phyloP scores from a whole-genome alignment of 64 coral and sea anemone genomes.

The Acropora yongei region DNA sequence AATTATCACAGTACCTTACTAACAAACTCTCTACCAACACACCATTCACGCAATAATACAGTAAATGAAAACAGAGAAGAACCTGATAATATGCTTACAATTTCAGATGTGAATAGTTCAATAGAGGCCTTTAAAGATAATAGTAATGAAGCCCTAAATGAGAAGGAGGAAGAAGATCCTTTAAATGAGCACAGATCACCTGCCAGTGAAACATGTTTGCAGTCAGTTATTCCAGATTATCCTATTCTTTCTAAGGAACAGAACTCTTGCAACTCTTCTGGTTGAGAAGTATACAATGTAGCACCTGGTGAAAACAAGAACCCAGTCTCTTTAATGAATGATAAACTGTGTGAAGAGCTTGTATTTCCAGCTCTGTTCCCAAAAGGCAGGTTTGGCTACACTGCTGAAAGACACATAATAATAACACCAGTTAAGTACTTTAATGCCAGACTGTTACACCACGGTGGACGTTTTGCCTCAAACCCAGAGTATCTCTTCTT shows the following conservation, averaged over 20 bases:
- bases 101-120: constrained; percentile 41
- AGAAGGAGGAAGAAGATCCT: constrained; percentile 2
- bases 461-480: constrained; percentile 19
- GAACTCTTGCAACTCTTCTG: constrained; percentile 1
- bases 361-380: constrained; percentile 65
- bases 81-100: constrained; percentile 3
- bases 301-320: constrained; percentile 58
- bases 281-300: constrained; percentile 42
- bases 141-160: not conserved
- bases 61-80: constrained; percentile 21
- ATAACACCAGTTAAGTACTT: constrained; percentile 60
- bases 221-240: constrained; percentile 52
- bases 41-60: not conserved
- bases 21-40: constrained; percentile 19
- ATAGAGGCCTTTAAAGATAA: not conserved
- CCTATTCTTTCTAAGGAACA: constrained; percentile 16
- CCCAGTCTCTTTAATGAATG: constrained; percentile 39
- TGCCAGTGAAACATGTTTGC: constrained; percentile 51
- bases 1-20: constrained; percentile 20
- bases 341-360: constrained; percentile 71
- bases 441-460: constrained; percentile 42
- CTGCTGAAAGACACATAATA: constrained; percentile 48
- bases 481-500: constrained; percentile 37
- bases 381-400: constrained; percentile 65
- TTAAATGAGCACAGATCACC: constrained; percentile 45